These are phyloP conservation scores for Cacatua alba DNA, from an alignment of 2,113 vertebrate genomes.

Conservation along the genomic window DNA sequence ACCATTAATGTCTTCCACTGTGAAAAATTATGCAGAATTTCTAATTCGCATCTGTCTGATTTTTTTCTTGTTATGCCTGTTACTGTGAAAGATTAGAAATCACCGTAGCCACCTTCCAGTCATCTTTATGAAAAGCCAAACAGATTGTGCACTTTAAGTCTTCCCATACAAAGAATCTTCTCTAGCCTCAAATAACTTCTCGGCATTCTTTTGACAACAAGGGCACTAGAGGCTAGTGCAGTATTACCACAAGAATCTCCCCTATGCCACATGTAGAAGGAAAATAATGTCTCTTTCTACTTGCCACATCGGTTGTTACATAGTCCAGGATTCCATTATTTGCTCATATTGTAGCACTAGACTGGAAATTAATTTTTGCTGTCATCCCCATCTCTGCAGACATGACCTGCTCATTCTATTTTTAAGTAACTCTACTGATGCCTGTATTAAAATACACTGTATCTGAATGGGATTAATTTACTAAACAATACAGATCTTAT, in stretches of 20 bases:
- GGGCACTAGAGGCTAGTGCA: not conserved
- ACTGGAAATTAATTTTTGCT: not conserved
- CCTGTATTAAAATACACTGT: not conserved
- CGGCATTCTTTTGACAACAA: not conserved
- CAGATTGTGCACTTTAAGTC: not conserved
- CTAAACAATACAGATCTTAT: not conserved
- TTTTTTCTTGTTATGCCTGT: not conserved
- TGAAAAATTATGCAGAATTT: not conserved
- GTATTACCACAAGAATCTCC: not conserved
- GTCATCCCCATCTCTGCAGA: not conserved
- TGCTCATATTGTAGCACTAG: not conserved
- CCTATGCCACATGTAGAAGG: not conserved
- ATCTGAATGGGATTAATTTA: not conserved
- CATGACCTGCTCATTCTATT: not conserved
- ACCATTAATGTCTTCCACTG: not conserved
- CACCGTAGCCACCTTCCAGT: not conserved
- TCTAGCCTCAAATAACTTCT: not conserved
- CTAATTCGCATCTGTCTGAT: not conserved
- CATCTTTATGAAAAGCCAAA: not conserved
- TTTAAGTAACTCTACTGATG: not conserved
- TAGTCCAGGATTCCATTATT: not conserved
- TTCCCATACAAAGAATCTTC: not conserved
- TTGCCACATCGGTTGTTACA: not conserved
- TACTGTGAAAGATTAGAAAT: constrained; percentile 1
- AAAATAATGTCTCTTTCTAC: not conserved